Evolutionary conservation across 2,797 vertebrate genomes (phyloP), one percentile per base, ranked within the genome.

Genomic region (Denticeps clupeoides): DNA sequence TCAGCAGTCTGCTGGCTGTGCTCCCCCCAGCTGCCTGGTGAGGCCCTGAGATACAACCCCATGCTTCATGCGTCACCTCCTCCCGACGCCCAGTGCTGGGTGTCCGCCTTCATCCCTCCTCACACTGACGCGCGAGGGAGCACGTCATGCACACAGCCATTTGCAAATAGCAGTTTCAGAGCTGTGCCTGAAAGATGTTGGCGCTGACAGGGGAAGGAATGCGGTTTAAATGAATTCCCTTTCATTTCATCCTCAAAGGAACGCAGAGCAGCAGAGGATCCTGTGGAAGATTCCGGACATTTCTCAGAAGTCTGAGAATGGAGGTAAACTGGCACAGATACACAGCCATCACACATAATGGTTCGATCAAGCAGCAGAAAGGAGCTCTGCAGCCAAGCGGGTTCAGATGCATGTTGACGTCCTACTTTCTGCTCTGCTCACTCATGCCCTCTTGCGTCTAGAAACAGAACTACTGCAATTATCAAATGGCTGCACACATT

Each of bases 231-330:
- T 32, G 5, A 32, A 19, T 46, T 24, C 26, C 45, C 13, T 45
- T 38, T 19, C 1, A 5, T 49, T 0, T 71, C 56, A 51, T 38
- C 56, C 74, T 72, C 59, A 57, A 52, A 99, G 94, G 94, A 96
- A 93, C 42, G 70, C 87, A 1, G 94, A 99, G 49, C 93, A 97
- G 57, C 89, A 97, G 64, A 87, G 86, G 79, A 93, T 99, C 79
- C 81, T 95, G 33, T 99, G 94, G 94, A 99, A 97, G 78, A 97
- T 99, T 73, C 93, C 94, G 0, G 94, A 99, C 55, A 96, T 99
- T 79, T 99, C 94, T 3, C 88, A 91, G 72, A 97, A 96, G 75
- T 97, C 94, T 38, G 94, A 99, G 78, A 97, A 97, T 1, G 92
- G 90, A 89, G 94, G 94, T 95, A 82, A 67, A 35, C 15, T 16